Evolutionary conservation across 2,888 invertebrate species (phyloP), one percentile per base, ranked within the genome.

Genomic region (Xylophagus ater): DNA sequence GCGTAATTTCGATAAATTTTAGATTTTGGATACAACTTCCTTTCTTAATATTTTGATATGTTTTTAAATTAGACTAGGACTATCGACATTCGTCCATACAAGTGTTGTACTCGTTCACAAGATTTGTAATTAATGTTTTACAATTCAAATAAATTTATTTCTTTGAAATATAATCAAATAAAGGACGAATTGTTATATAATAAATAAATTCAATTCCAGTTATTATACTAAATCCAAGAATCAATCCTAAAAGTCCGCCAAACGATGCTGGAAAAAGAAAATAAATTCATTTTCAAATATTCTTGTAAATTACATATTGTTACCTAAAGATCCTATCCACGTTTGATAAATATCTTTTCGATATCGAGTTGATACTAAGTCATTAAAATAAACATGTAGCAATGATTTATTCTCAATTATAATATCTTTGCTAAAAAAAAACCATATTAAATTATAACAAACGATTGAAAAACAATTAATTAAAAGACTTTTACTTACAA

Each of bases 251-350:
- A 0, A 81, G 66, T 12, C 81, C 81, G 0, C 81, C 81, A 50
- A 79, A 79, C 2, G 78, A 74, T 49, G 79, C 81, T 80, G 65
- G 49, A 71, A 70, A 51, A 29, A 40, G 46, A 43, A 46, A 34
- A 5, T 2, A 28, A 18, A 23, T 29, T 36, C n/a, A 19, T 5
- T 28, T 26, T 14, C 14, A 12, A 13, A 26, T n/a, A 6, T 26
- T 26, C 26, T 26, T 10, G 26, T 13, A 9, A 26, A 10, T 13
- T 10, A 13, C 10, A 26, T 26, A n/a, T 4, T 6, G 26, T 50
- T 59, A 81, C 81, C 80, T 42, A 81, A 66, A 48, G 79, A 62
- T 46, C 76, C 76, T 46, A 78, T 72, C 81, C 81, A 81, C 53
- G 74, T 78, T 49, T 76, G 73, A 56, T 73, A 73, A 38, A 77